Percentiles rank a stretch among this genome's conserved stretches.
These are phyloP conservation scores for Lottia scabra DNA, from an alignment of 2,888 invertebrate species.

Conservation along the genomic window DNA sequence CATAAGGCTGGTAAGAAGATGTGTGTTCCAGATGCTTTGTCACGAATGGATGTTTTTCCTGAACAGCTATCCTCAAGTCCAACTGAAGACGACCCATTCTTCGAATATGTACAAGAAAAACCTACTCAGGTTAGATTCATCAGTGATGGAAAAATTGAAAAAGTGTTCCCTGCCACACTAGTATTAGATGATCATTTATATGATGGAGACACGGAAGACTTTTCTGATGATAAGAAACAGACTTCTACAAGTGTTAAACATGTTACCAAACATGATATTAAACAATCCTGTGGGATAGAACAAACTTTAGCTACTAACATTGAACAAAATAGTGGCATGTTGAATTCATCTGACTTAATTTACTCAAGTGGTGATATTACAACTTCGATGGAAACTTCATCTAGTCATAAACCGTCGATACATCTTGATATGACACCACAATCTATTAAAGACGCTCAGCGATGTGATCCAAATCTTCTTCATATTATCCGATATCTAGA, in stretches of 20 bases:
- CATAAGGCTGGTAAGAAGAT: neutral
- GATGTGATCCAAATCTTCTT: neutral
- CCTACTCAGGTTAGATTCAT: conserved; percentile 8
- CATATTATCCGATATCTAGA: conserved; percentile 9
- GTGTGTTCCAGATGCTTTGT: neutral
- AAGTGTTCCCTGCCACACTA: neutral
- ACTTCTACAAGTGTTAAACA: too few species aligned
- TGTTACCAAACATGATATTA: too few species aligned
- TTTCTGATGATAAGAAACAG: too few species aligned
- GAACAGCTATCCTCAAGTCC: conserved; percentile 1
- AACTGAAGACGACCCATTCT: conserved; percentile 15
- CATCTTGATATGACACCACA: too few species aligned
- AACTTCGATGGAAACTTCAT: too few species aligned
- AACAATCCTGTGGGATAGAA: too few species aligned
- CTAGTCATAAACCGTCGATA: too few species aligned
- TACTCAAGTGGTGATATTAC: too few species aligned
- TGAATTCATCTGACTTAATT: too few species aligned
- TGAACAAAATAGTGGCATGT: too few species aligned
- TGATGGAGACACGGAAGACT: neutral
- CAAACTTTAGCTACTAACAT: too few species aligned
- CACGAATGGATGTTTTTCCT: neutral
- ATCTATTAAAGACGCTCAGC: too few species aligned
- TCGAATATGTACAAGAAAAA: conserved; percentile 15
- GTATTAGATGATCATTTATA: neutral
- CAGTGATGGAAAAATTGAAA: neutral